Evolutionary conservation across 2,113 vertebrate species (phyloP), one percentile per base, ranked within the genome.

Genomic region (Willisornis vidua): DNA sequence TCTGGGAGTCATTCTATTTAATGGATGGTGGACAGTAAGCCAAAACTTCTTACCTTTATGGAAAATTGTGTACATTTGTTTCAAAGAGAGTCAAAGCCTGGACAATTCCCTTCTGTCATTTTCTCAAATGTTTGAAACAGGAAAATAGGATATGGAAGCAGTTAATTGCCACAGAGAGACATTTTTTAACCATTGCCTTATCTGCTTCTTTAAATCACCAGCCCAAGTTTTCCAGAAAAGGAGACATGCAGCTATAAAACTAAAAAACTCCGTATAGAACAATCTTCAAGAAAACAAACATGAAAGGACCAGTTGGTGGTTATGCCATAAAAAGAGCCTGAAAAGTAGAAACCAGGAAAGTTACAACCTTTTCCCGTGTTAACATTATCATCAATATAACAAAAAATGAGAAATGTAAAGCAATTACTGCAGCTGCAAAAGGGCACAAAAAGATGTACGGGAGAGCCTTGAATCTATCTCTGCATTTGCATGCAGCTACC

Each of bases 361-460:
- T 71, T 86, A 37, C 57, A 86, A 75, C 90, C 79, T 93, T 94
- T 87, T 66, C 23, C 23, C 2, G 0, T 92, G 52, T 93, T 92
- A 92, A 55, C 12, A 68, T 87, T 93, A 76, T 75, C 73, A 84
- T 79, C 83, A 89, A 70, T 87, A 93, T 19, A 73, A 31, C 49
- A 89, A 84, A 94, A 95, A 66, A 45, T 72, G 20, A 93, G 46
- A 96, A 93, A 89, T 26, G 43, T 67, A 92, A 95, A 96, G 62
- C 23, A 96, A 93, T 93, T 96, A 87, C 84, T 81, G 70, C 43
- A 78, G 73, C 65, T 76, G 37, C 20, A 78, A 81, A 95, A 91
- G 85, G 49, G 29, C 58, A 82, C 65, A 89, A 77, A 87, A 16
- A 84, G 18, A 72, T 61, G 7, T 62, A 91, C 73, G 1, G 5